These are phyloP conservation scores for Coreius guichenoti DNA, from an alignment of 2,797 vertebrate genomes.

Conservation along the genomic window DNA sequence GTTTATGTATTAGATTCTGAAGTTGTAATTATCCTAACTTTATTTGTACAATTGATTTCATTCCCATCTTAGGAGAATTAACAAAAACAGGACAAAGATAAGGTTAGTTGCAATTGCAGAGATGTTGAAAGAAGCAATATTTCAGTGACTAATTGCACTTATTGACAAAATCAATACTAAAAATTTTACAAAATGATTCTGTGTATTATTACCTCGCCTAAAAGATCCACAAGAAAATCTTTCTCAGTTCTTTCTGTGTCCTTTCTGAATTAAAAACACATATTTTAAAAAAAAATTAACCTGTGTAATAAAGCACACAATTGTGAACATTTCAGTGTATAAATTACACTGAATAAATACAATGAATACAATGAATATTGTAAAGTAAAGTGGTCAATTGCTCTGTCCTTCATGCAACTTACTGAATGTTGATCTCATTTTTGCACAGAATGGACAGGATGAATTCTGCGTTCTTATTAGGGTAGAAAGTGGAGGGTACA, in stretches of 20 bases:
- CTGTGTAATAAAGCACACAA: neutral
- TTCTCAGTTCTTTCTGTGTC: constrained; percentile 29
- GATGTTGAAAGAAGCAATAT: neutral
- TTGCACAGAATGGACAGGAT: constrained; percentile 67
- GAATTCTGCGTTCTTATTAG: constrained; percentile 59
- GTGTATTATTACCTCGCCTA: constrained; percentile 14
- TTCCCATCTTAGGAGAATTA: neutral
- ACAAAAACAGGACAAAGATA: neutral
- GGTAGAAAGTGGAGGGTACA: constrained; percentile 58
- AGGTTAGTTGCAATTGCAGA: neutral
- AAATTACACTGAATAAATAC: too few species aligned
- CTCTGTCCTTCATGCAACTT: constrained; percentile 5
- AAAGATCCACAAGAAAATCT: constrained; percentile 33
- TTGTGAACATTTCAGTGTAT: neutral
- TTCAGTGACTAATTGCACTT: neutral
- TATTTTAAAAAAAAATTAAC: too few species aligned
- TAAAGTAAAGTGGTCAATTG: neutral
- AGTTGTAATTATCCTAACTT: neutral
- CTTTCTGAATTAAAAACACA: constrained; percentile 4
- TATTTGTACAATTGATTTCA: neutral
- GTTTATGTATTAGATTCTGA: neutral
- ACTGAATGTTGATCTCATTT: constrained; percentile 58
- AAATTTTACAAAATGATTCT: neutral
- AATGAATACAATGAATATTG: too few species aligned
- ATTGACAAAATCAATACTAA: neutral